Evolutionary conservation across 2,888 invertebrate species (phyloP).

Genomic region (Asteroscopus sphinx): DNA sequence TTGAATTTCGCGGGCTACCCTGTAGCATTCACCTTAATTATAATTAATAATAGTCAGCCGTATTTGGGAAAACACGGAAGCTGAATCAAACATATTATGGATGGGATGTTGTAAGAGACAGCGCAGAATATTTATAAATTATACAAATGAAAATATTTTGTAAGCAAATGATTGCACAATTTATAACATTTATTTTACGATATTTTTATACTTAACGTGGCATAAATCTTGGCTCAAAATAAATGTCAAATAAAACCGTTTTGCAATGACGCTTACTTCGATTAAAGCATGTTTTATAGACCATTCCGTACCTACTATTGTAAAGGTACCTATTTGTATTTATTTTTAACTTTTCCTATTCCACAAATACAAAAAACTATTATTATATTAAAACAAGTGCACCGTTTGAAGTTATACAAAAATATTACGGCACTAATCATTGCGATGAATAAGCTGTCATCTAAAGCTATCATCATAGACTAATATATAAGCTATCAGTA

Average conservation of each 20-base stretch:
- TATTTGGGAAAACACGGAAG: too few relatives aligned
- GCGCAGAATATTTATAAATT: neutral
- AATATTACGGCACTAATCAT: too few relatives aligned
- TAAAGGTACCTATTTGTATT: neutral
- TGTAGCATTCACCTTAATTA: too few relatives aligned
- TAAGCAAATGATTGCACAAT: neutral
- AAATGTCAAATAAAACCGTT: neutral
- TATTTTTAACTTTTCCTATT: neutral
- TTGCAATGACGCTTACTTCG: neutral
- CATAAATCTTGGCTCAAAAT: conserved; percentile 3
- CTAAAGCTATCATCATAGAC: too few relatives aligned
- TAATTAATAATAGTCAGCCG: too few relatives aligned
- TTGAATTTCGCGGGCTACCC: too few relatives aligned
- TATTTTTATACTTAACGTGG: neutral
- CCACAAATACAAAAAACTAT: too few relatives aligned
- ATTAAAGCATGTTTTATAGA: neutral
- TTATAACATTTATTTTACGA: neutral
- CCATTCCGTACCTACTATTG: neutral
- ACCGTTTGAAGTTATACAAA: too few relatives aligned
- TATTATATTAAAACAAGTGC: too few relatives aligned
- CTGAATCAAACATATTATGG: too few relatives aligned
- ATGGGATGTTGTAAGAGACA: neutral
- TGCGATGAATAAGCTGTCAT: too few relatives aligned
- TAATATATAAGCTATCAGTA: too few relatives aligned
- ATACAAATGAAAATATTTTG: neutral